Evolutionary conservation across 2,888 invertebrate genomes (phyloP), one percentile per base, ranked within the genome.

Genomic region (Zhuqinia jingwanae): DNA sequence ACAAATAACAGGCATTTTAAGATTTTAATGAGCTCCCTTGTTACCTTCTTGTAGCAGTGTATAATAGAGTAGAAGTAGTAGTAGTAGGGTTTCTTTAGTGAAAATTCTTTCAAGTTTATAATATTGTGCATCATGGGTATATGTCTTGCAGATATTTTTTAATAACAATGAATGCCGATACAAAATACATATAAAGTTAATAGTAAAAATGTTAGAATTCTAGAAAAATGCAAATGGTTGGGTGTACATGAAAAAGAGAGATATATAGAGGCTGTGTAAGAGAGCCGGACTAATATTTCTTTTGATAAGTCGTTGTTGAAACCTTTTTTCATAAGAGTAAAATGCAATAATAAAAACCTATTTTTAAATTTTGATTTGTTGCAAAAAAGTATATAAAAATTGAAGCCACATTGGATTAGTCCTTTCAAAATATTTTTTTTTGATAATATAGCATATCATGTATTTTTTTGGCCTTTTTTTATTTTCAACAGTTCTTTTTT

Each of bases 391-490:
- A 25, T 81, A 68, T 65, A 60, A 82, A 56, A 82, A 60, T n/a
- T 60, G 75, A 82, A 82, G 81, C 81, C 81, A 82, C 81, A 82
- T 82, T 65, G 50, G 65, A 76, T 83, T 63, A 83, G 82, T 76
- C 82, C 82, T 36, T 36, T 83, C 75, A 76, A 60, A 77, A 77
- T 77, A 60, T 63, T 58, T 8, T 36, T n/a, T 3, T 36, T 36
- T 36, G 36, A 36, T 36, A 36, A 8, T 6, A n/a, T n/a, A n/a
- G n/a, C n/a, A 47, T 63, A 81, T 47, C 81, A 81, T 42, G 36
- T 36, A 36, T 70, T 79, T n/a, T n/a, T 81, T 81, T 81, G 81
- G 73, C 81, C 73, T 75, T 45, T 70, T n/a, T n/a, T 22, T 70
- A 47, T 70, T 70, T 70, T 47, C 70, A 70, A 70, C 47, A 47